Base-by-base conservation (phyloP, 2,797 vertebrate species). In the Melanotaenia nigrans region DNA sequence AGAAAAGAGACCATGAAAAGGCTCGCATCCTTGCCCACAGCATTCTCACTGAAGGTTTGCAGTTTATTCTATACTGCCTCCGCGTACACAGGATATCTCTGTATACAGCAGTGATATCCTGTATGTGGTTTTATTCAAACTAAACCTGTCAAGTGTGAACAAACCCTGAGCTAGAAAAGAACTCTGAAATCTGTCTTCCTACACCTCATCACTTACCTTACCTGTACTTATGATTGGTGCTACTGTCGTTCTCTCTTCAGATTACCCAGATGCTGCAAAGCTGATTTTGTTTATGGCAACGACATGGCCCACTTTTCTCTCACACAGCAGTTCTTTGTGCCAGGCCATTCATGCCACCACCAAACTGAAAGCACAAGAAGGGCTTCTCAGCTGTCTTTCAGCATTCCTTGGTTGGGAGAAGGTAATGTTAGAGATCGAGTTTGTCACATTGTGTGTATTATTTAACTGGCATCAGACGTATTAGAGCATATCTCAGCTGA, bases 371-470 rank as follows among this genome's bases (percentile, higher is more conserved):
- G 95, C 96, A 20, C 86, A 83, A 53, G 91, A 84, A 10, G 94
- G 95, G 8, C 68, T 96, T 51, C 85, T 94, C 60, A 32, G 83
- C 72, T 97, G 92, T 78, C 81, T 98, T 51, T 92, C 89, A 30
- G 86, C 90, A 1, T 97, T 95, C 78, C 93, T 99, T 59, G 93
- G 68, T 58, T 99, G 97, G 97, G 96, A 97, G n/a, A 95, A 96
- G 97, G 98, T 87, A 82, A 56, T 72, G 56, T 49, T 53, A 11
- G 1, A 60, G 4, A n/a, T 69, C 1, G 5, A 6, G 5, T 0
- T 58, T 55, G 14, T 57, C 4, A 12, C 70, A 40, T 24, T 25
- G 5, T 36, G 11, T 65, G 3, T 11, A 13, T 55, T 8, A 55
- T 16, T 55, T 16, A 55, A 8, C 11, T 25, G 22, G 11, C 1